Percentiles rank a stretch among this genome's conserved stretches.
Evolutionary conservation across 2,797 vertebrate species (phyloP).

Genomic region (Sebastes itinus): DNA sequence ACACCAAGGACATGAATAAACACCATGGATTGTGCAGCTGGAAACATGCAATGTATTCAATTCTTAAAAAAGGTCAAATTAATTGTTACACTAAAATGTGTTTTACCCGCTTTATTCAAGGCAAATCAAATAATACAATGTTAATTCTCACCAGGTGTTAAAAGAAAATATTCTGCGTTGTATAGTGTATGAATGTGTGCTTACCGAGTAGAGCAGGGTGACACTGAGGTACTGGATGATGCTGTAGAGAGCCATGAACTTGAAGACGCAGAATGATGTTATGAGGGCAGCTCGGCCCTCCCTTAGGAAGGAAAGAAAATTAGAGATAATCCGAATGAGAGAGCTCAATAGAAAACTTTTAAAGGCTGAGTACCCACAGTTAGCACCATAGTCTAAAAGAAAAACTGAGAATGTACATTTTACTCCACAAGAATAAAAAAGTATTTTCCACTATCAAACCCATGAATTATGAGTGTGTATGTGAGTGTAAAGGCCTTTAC

Average conservation of each 20-base stretch:
- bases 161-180: no score
- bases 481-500: background rate
- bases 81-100: background rate
- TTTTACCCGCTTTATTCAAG: background rate
- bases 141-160: background rate
- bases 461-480: background rate
- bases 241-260: slow-evolving; percentile 99
- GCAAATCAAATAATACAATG: background rate
- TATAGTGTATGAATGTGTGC: slow-evolving; percentile 40
- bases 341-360: background rate
- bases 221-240: slow-evolving; percentile 98
- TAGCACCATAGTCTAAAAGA: no score
- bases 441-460: background rate
- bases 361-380: background rate
- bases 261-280: slow-evolving; percentile 98
- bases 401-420: background rate
- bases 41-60: background rate
- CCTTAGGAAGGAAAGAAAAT: slow-evolving; percentile 73
- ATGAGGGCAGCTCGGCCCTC: slow-evolving; percentile 96
- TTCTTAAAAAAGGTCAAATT: no score
- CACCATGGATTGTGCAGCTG: background rate
- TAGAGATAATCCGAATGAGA: background rate
- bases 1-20: no score
- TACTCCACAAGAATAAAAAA: background rate
- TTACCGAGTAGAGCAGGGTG: slow-evolving; percentile 95